Percentiles rank a stretch among this genome's conserved stretches.
Conservation (phyloP, 2,888 invertebrate species). For the Archaeoteleia sp. region DNA sequence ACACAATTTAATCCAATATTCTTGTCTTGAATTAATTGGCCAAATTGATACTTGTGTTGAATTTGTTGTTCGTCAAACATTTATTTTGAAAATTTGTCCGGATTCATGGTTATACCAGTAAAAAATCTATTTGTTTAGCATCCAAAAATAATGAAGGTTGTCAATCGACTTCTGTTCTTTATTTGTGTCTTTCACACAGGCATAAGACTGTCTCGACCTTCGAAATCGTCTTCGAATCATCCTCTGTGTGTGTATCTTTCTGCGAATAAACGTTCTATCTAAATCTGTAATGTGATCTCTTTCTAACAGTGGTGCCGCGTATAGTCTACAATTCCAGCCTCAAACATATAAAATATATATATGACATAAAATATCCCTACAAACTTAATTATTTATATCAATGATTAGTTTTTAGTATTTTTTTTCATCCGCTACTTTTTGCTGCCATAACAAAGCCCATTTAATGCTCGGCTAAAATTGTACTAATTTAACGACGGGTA, state of each 20-base stretch:
- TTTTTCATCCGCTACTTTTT: too few relatives aligned
- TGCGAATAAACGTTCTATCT: slow-evolving; percentile 47
- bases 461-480: too few relatives aligned
- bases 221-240: slow-evolving; percentile 34
- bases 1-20: neutral
- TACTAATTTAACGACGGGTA: too few relatives aligned
- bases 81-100: slow-evolving; percentile 5
- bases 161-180: slow-evolving; percentile 18
- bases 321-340: slow-evolving; percentile 27
- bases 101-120: too few relatives aligned
- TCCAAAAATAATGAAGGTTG: slow-evolving; percentile 18
- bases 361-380: too few relatives aligned
- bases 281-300: slow-evolving; percentile 46
- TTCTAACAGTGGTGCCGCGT: slow-evolving; percentile 38
- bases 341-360: too few relatives aligned
- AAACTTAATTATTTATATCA: too few relatives aligned
- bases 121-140: slow-evolving; percentile 3
- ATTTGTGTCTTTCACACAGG: slow-evolving; percentile 23
- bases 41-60: too few relatives aligned
- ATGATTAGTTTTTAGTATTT: too few relatives aligned
- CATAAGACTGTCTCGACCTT: slow-evolving; percentile 27
- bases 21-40: slow-evolving; percentile 8
- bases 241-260: slow-evolving; percentile 37
- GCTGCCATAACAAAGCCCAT: too few relatives aligned
- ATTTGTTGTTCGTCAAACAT: too few relatives aligned